A percentile compares a stretch with the other conserved stretches of the same genome.
Evolutionary conservation across 2,888 invertebrate genomes (phyloP).

Genomic region (Onthophagus sagittarius): DNA sequence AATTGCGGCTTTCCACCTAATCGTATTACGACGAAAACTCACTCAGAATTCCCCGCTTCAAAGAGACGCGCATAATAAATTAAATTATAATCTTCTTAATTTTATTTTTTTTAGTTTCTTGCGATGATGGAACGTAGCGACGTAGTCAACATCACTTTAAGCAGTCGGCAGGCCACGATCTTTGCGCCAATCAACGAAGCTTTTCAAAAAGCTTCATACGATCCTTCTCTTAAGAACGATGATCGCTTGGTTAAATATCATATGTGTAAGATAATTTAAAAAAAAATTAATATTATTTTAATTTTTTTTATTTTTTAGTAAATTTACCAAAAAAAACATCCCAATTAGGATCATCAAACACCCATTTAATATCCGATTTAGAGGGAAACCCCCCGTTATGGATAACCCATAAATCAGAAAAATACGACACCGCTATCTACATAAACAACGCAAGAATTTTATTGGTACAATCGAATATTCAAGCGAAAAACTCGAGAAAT

Average conservation of each 20-base stretch:
- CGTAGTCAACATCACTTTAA: conserved; percentile 68
- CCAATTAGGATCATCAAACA: conserved; percentile 57
- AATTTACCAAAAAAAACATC: conserved; percentile 69
- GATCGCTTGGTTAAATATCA: conserved; percentile 70
- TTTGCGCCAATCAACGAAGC: conserved; percentile 87
- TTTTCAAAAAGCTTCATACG: conserved; percentile 65
- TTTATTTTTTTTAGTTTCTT: conserved; percentile 66
- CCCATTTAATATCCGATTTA: conserved; percentile 69
- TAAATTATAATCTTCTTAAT: not conserved
- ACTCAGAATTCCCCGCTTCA: not conserved
- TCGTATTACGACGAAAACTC: not conserved
- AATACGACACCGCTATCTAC: conserved; percentile 69
- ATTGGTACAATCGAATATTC: conserved; percentile 61
- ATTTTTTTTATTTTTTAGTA: conserved; percentile 44
- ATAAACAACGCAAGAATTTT: conserved; percentile 83
- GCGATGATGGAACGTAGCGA: conserved; percentile 68
- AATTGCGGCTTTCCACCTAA: not conserved
- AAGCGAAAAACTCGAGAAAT: conserved; percentile 52
- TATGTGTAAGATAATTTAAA: conserved; percentile 67
- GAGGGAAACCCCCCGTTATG: conserved; percentile 83
- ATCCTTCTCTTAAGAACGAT: conserved; percentile 40
- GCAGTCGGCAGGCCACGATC: conserved; percentile 74
- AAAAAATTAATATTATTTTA: not conserved
- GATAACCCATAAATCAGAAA: conserved; percentile 65
- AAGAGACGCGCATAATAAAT: not conserved